Evolutionary conservation across 2,888 invertebrate species (phyloP).

Genomic region (Callyntrura guangdongensis): DNA sequence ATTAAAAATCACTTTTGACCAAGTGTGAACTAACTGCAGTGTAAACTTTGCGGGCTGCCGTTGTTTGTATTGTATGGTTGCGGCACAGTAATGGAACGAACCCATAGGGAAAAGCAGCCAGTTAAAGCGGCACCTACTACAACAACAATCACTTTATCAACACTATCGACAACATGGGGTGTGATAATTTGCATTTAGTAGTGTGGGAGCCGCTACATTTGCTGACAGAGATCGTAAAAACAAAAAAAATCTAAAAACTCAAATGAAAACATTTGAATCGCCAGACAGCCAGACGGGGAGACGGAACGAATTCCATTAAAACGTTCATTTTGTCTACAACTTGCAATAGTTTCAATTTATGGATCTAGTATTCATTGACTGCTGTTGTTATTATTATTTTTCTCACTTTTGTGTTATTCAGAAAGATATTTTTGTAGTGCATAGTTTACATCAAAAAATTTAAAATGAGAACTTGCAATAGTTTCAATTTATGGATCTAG

Average conservation of each 20-base stretch:
- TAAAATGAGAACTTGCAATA: too few relatives aligned
- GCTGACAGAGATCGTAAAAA: slow-evolving; percentile 20
- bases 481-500: too few relatives aligned
- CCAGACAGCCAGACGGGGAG: not conserved
- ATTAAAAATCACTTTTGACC: slow-evolving; percentile 84
- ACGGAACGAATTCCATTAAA: not conserved
- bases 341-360: not conserved
- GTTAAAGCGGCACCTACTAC: not conserved
- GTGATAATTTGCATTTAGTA: slow-evolving; percentile 67
- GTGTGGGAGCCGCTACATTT: slow-evolving; percentile 72
- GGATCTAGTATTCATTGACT: too few relatives aligned
- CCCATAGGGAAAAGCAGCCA: slow-evolving; percentile 32
- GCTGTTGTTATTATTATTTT: too few relatives aligned
- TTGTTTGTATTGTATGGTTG: slow-evolving; percentile 61
- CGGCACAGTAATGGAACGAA: not conserved
- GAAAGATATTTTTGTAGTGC: not conserved
- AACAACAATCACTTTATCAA: not conserved
- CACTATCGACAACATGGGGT: not conserved
- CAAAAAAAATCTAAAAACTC: slow-evolving; percentile 16
- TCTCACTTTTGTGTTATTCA: slow-evolving; percentile 45
- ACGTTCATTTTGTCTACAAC: not conserved
- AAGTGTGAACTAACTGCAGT: slow-evolving; percentile 81
- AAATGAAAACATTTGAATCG: not conserved
- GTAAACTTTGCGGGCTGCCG: slow-evolving; percentile 66
- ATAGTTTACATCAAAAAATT: not conserved